Percentiles rank a stretch among this genome's conserved stretches.
Conservation (phyloP, 2,888 invertebrate species). For the Spodoptera exigua region DNA sequence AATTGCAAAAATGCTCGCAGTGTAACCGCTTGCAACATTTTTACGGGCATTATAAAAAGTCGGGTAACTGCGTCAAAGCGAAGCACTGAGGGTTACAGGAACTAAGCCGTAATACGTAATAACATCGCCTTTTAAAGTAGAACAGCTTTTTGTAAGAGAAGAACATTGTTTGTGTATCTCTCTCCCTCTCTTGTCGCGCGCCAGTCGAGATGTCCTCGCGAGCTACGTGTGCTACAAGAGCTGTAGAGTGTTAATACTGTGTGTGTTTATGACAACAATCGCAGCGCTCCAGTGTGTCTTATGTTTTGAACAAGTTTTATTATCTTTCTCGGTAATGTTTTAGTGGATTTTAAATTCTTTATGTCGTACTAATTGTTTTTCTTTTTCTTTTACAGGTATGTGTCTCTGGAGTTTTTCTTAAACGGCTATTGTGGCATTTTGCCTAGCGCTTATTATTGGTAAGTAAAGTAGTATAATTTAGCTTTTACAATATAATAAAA, state of each 20-base stretch:
- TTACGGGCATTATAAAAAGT: not conserved
- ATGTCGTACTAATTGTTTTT: not conserved
- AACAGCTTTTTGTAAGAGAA: constrained; percentile 37
- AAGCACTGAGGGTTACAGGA: constrained; percentile 31
- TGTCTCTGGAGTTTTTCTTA: constrained; percentile 8
- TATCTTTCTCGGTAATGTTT: too few species aligned
- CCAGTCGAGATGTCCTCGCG: constrained; percentile 12
- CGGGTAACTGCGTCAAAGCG: constrained; percentile 25
- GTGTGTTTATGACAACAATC: constrained; percentile 23
- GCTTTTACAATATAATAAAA: too few species aligned
- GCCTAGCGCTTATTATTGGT: not conserved
- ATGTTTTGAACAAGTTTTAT: constrained; percentile 8
- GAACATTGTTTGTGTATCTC: constrained; percentile 42
- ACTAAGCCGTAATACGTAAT: constrained; percentile 36
- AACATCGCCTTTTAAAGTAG: constrained; percentile 26
- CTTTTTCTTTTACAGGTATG: constrained; percentile 43
- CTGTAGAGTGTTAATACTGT: constrained; percentile 32
- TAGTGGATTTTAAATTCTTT: too few species aligned
- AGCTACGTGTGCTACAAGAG: constrained; percentile 24
- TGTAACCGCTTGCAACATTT: not conserved
- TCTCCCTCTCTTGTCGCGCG: constrained; percentile 30
- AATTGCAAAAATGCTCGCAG: not conserved
- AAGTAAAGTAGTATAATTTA: constrained; percentile 7
- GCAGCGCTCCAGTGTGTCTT: constrained; percentile 3
- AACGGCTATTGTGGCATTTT: not conserved